Evolutionary conservation across 2,888 invertebrate species (phyloP).

Genomic region (Pammene fasciana): DNA sequence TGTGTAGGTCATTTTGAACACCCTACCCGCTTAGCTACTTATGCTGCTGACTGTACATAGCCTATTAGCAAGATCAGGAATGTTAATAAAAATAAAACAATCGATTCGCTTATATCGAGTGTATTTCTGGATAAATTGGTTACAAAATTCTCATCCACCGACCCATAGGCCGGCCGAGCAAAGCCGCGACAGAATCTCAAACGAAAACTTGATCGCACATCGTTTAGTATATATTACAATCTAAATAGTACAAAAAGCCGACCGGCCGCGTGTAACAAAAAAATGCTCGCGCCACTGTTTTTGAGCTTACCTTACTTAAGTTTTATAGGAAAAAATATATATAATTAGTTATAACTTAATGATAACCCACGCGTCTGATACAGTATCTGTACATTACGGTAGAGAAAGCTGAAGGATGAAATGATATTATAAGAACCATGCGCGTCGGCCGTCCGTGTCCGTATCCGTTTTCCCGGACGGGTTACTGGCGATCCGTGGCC

Average conservation of each 20-base stretch:
- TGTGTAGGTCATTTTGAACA: too few relatives aligned
- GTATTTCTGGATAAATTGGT: slow-evolving; percentile 83
- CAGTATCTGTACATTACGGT: slow-evolving; percentile 60
- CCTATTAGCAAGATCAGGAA: background rate
- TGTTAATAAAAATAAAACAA: slow-evolving; percentile 65
- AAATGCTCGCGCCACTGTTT: slow-evolving; percentile 57
- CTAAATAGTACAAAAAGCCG: slow-evolving; percentile 78
- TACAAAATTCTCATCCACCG: slow-evolving; percentile 80
- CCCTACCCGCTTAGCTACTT: too few relatives aligned
- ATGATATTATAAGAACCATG: slow-evolving; percentile 60
- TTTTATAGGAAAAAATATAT: slow-evolving; percentile 72
- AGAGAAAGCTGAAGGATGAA: slow-evolving; percentile 66
- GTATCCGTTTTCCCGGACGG: background rate
- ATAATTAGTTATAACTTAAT: slow-evolving; percentile 81
- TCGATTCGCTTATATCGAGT: slow-evolving; percentile 80
- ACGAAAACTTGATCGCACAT: slow-evolving; percentile 66
- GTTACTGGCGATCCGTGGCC: slow-evolving; percentile 96
- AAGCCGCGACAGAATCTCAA: slow-evolving; percentile 65
- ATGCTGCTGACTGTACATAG: too few relatives aligned
- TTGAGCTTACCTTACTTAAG: slow-evolving; percentile 82
- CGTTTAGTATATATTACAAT: slow-evolving; percentile 67
- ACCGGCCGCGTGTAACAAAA: slow-evolving; percentile 66
- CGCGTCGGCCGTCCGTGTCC: slow-evolving; percentile 41
- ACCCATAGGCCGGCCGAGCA: slow-evolving; percentile 57
- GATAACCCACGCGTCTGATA: slow-evolving; percentile 70